phyloP scores from a whole-genome alignment of 2,113 vertebrate genomes.

The Martes martes region DNA sequence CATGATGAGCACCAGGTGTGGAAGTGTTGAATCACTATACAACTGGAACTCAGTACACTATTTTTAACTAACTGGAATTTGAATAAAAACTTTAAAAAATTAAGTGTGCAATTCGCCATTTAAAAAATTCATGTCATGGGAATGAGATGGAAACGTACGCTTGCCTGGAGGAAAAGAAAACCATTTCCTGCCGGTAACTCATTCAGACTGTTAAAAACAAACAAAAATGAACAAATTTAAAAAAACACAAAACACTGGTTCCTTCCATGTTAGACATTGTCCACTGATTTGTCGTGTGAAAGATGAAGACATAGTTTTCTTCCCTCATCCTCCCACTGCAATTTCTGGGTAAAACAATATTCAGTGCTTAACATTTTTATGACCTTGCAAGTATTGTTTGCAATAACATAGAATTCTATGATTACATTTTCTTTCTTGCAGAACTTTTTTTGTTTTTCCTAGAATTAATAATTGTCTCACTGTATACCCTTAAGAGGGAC shows the following conservation, averaged over 20 bases:
- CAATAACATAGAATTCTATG: background rate
- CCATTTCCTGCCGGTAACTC: background rate
- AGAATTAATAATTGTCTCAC: slow-evolving; percentile 6
- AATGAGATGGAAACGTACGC: background rate
- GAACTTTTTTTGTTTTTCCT: slow-evolving; percentile 11
- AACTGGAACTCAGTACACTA: background rate
- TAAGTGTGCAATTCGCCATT: background rate
- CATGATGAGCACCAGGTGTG: background rate
- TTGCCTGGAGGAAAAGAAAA: background rate
- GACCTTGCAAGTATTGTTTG: background rate
- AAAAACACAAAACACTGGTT: background rate
- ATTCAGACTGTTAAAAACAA: background rate
- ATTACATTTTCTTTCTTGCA: background rate
- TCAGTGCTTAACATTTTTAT: background rate
- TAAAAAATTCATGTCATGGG: background rate
- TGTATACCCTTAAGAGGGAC: background rate
- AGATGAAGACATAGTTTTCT: background rate
- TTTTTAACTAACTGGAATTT: background rate
- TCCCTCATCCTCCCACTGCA: background rate
- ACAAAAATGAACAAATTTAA: background rate
- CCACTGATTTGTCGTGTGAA: background rate
- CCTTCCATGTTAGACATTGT: background rate
- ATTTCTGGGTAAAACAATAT: background rate
- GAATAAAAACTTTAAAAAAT: background rate
- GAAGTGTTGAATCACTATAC: background rate